Evolutionary conservation across 2,113 vertebrate species (phyloP), one percentile per base, ranked within the genome.

Genomic region (Caranx melampygus): DNA sequence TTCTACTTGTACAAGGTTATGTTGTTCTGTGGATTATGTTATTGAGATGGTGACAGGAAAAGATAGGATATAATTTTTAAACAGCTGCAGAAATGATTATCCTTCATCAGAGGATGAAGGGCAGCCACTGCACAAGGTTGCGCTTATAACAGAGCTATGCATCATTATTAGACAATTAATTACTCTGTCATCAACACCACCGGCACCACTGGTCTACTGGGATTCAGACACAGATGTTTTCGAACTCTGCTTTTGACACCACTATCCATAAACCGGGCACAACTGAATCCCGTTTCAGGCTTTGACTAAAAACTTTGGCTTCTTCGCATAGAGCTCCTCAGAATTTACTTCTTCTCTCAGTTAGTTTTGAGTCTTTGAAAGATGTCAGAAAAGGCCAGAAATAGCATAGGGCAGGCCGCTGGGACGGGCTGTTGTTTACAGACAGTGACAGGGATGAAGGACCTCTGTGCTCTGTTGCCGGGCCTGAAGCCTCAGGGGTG

Each of bases 141-240:
- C 49, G 68, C 75, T 84, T 81, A 79, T 68, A 82, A 82, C 84
- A 81, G 35, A 88, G 84, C 87, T 78, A 89, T 91, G 86, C 86
- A 89, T 94, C 93, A 93, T 89, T 92, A 93, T 94, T 92, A 91
- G 86, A 88, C 70, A 81, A 89, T 93, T 92, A 93, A 93, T 92
- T 91, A 92, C 78, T 68, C 77, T 81, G 87, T 89, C 87, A 88
- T 91, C 90, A 91, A 86, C 89, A 63, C 42, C 80, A 55, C 33
- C 82, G 74, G 77, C 87, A 85, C 42, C 70, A 49, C 52, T 59
- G 55, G 66, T 89, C 87, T 84, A 52, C 76, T 64, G 72, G 82
- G 87, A 91, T 62, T 70, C 87, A 70, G 49, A 70, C 78, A 49
- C 87, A 87, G 86, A 88, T 86, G 84, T 90, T 91, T 45, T 78